Evolutionary conservation across 2,113 vertebrate species (phyloP), one percentile per base, ranked within the genome.

Genomic region (Pyxicephalus adspersus): DNA sequence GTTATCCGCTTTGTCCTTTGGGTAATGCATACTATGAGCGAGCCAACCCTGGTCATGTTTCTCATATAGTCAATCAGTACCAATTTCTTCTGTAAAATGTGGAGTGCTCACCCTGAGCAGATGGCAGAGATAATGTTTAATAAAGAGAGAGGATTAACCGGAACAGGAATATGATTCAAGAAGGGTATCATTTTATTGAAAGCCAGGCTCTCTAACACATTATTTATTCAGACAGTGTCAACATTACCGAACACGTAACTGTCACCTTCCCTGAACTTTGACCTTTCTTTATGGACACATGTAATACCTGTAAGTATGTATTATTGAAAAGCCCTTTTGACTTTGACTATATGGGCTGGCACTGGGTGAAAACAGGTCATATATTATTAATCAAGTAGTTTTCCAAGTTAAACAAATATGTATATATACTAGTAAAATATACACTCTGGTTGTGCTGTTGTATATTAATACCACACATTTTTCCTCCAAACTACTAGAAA

Each of bases 61-160:
- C 84, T 74, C 78, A 86, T 89, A 90, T 91, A 92, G 91, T 88
- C 87, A 87, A 87, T 89, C 89, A 89, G 83, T 72, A 87, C 57
- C 65, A 85, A 87, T 88, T 86, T 91, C 85, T 88, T 85, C 83
- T 87, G 83, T 71, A 87, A 91, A 86, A 87, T 86, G 85, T 81
- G 70, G 83, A 87, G 81, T 89, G 83, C 85, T 90, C 85, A 87
- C 83, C 83, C 81, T 86, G 86, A 92, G 89, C 92, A 94, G 93
- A 94, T 92, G 92, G 92, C 85, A 86, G 88, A 87, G 86, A 89
- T 92, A 88, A 93, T 92, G 92, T 93, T 94, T 94, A 93, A 89
- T 94, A 91, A 92, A 93, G 90, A 91, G 84, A 89, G 90, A 87
- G 89, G 90, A 88, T 90, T 90, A 90, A 85, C 29, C 85, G 86